Conservation (phyloP, 1,140 invertebrate genomes). For the Drosophila pectinifera region DNA sequence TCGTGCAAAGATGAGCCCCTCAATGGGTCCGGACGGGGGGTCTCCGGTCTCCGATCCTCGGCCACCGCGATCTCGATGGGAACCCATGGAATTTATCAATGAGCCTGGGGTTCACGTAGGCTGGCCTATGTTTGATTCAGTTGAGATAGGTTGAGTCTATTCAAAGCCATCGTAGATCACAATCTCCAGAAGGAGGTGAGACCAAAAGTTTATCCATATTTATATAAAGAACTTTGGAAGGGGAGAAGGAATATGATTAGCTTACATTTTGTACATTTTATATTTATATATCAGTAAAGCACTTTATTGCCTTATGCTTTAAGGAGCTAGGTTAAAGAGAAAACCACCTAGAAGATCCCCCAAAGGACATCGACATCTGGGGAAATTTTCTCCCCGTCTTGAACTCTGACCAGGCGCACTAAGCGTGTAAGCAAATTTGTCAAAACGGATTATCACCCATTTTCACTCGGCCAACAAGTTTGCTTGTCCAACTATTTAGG, state of each 20-base stretch:
- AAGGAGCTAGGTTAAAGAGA: not conserved
- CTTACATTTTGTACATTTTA: not conserved
- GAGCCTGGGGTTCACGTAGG: slow-evolving; percentile 12
- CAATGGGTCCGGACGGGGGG: not conserved
- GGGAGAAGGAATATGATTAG: not conserved
- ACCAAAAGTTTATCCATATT: not conserved
- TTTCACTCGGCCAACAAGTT: slow-evolving; percentile 67
- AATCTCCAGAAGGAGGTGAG: not conserved
- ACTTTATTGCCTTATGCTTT: too few species aligned
- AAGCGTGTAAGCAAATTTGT: slow-evolving; percentile 81
- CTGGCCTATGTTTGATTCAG: slow-evolving; percentile 24
- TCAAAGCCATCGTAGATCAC: slow-evolving; percentile 8
- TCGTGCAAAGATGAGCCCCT: slow-evolving; percentile 44
- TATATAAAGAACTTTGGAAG: not conserved
- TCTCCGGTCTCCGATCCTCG: not conserved
- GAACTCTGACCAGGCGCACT: slow-evolving; percentile 67
- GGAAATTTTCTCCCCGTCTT: slow-evolving; percentile 60
- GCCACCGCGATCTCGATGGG: slow-evolving; percentile 12
- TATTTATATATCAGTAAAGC: too few species aligned
- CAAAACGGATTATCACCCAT: slow-evolving; percentile 84
- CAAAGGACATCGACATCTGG: slow-evolving; percentile 31
- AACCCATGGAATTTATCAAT: slow-evolving; percentile 37
- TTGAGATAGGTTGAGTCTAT: slow-evolving; percentile 39
- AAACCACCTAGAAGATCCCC: slow-evolving; percentile 3
- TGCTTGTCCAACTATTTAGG: slow-evolving; percentile 73